Base-by-base conservation (phyloP, 64 coral and sea anemone species). In the Pocillopora damicornis region DNA sequence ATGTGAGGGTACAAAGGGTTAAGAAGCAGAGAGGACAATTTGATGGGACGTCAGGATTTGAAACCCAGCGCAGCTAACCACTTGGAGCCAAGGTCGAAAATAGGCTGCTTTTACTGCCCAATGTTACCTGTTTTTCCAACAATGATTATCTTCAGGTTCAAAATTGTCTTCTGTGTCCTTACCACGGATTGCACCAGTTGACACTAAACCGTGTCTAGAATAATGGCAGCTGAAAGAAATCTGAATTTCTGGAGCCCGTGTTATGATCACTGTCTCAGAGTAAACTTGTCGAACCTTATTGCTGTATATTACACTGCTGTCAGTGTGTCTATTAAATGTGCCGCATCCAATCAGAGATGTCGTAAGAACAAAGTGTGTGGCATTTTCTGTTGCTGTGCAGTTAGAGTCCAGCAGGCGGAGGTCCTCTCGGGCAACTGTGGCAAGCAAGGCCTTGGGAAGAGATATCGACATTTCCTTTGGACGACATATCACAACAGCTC, bases 171-270 rank as follows among this genome's bases (percentile, higher is more conserved):
- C 64, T n/a, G 18, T 37, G 17, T 11, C 38, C 18, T 72, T 20
- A 9, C 37, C 58, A 11, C 63, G n/a, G 11, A 85, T n/a, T 34
- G 18, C 81, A 16, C 81, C 81, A 73, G 90, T 92, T 22, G 90
- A 92, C 30, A 77, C 63, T 3, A 92, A 35, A 11, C 90, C 90
- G 78, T 92, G 56, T 58, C 60, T 87, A 14, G 83, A 77, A 74
- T 92, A 92, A 79, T 77, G 77, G 59, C 90, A 92, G 30, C 84
- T 92, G 68, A 92, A 92, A 57, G 75, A 76, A 13, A 92, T 86
- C 37, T 76, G 73, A 17, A 92, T 35, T 35, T 92, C 75, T 14
- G 60, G 76, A 56, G 74, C n/a, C 13, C 90, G 35, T 13, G 84
- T 87, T 4, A 92, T 87, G 17, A 87, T 58, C 15, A 62, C 75